phyloP scores from a whole-genome alignment of 2,888 invertebrate species.

The Trichopoda pennipes region DNA sequence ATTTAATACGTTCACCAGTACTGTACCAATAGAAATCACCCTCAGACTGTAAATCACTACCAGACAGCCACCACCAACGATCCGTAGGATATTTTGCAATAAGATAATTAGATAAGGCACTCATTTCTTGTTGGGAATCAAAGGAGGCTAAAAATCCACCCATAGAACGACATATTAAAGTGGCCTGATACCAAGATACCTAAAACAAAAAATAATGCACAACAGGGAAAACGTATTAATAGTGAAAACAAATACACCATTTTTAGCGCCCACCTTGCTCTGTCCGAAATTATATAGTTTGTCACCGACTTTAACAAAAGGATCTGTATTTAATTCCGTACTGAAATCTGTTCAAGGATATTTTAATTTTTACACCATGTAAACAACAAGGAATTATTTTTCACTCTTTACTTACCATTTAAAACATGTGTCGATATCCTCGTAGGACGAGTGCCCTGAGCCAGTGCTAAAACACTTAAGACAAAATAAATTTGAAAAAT shows the following conservation, averaged over 20 bases:
- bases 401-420: conserved; percentile 29
- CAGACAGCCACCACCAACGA: conserved; percentile 75
- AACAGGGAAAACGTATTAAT: neutral
- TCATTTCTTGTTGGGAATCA: conserved; percentile 72
- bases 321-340: conserved; percentile 28
- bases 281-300: conserved; percentile 61
- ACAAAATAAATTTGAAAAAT: conserved; percentile 23
- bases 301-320: conserved; percentile 41
- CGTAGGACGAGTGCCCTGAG: neutral
- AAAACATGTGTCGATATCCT: conserved; percentile 23
- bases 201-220: conserved; percentile 35
- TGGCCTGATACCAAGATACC: conserved; percentile 75
- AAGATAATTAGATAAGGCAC: conserved; percentile 71
- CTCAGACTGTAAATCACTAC: conserved; percentile 74
- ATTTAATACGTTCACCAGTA: conserved; percentile 73
- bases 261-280: conserved; percentile 35
- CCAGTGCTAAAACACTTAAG: neutral
- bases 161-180: conserved; percentile 73
- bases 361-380: neutral
- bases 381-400: no score
- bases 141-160: conserved; percentile 74
- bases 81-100: conserved; percentile 71
- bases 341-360: conserved; percentile 7
- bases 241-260: neutral
- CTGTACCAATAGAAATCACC: conserved; percentile 75